Evolutionary conservation across 2,888 invertebrate genomes (phyloP).

Genomic region (Nycteola revayana): DNA sequence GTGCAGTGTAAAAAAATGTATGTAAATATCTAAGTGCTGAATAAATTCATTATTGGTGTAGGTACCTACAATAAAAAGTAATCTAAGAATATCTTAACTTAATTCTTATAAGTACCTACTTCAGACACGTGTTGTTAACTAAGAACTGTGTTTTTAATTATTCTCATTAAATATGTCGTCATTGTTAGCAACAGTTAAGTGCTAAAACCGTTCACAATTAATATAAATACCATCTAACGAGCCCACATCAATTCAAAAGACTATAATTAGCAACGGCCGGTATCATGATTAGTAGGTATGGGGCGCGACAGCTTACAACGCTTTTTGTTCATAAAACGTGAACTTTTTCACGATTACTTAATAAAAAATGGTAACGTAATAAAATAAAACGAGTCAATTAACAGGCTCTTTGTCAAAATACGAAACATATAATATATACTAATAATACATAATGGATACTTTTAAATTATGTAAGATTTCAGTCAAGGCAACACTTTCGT

Average conservation of each 20-base stretch:
- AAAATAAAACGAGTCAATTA: conserved; percentile 21
- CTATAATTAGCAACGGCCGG: conserved; percentile 26
- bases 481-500: conserved; percentile 36
- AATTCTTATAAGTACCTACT: too few species aligned
- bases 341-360: conserved; percentile 13
- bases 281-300: conserved; percentile 23
- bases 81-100: too few species aligned
- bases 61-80: too few species aligned
- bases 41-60: too few species aligned
- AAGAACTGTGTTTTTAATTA: too few species aligned
- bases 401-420: conserved; percentile 24
- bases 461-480: conserved; percentile 30
- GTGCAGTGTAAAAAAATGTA: too few species aligned
- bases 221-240: conserved; percentile 9
- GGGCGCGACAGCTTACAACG: conserved; percentile 19
- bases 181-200: not conserved
- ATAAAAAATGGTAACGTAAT: conserved; percentile 21
- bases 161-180: too few species aligned
- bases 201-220: conserved; percentile 5
- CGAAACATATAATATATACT: conserved; percentile 26
- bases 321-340: conserved; percentile 33
- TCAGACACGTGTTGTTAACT: too few species aligned
- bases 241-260: conserved; percentile 19
- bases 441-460: too few species aligned
- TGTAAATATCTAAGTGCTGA: too few species aligned